Percentiles rank a stretch among this genome's conserved stretches.
Evolutionary conservation across 1,140 invertebrate species (phyloP).

Genomic region (Drosophila burlai): DNA sequence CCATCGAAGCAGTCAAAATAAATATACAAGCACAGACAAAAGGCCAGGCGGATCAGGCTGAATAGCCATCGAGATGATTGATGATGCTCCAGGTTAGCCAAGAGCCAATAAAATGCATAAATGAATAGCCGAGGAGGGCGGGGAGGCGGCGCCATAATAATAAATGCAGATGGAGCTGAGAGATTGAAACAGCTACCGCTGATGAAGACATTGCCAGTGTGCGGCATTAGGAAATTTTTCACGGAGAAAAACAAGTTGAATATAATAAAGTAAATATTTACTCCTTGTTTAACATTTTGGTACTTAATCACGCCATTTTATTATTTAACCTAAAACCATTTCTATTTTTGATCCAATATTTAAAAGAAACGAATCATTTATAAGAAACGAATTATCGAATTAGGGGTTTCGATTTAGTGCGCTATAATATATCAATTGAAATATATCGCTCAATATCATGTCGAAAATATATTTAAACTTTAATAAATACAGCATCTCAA

Average conservation of each 20-base stretch:
- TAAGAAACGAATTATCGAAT: no score
- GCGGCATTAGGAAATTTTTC: slow-evolving; percentile 1
- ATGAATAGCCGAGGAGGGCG: slow-evolving; percentile 34
- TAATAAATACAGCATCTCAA: no score
- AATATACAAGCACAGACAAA: slow-evolving; percentile 42
- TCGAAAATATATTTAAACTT: no score
- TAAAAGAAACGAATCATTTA: no score
- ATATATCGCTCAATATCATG: no score
- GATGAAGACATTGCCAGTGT: slow-evolving; percentile 29
- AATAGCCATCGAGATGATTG: slow-evolving; percentile 59
- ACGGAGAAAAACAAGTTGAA: not conserved
- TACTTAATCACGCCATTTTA: no score
- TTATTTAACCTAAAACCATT: no score
- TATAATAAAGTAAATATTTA: not conserved
- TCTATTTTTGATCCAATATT: no score
- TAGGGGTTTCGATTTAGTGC: no score
- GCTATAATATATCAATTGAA: no score
- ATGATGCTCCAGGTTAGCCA: slow-evolving; percentile 48
- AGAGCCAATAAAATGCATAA: slow-evolving; percentile 74
- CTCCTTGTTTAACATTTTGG: no score
- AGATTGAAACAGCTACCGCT: slow-evolving; percentile 32
- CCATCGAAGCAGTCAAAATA: slow-evolving; percentile 23
- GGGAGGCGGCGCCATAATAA: slow-evolving; percentile 39
- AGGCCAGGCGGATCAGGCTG: slow-evolving; percentile 25
- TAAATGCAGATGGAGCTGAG: slow-evolving; percentile 48